Evolutionary conservation across 2,888 invertebrate genomes (phyloP), one percentile per base, ranked within the genome.

Genomic region (Epicampocera succincta): DNA sequence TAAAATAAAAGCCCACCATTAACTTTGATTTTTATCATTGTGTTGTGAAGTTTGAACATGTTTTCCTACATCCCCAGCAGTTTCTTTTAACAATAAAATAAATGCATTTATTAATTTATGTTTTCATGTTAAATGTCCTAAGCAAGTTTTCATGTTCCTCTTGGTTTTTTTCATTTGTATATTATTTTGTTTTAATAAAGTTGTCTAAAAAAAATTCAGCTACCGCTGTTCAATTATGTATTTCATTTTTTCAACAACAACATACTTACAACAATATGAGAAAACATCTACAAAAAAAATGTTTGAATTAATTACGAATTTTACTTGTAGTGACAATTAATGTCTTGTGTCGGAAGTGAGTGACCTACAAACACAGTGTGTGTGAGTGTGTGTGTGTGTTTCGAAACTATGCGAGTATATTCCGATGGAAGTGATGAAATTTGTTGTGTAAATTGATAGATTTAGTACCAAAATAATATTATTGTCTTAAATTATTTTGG

Each of bases 21-120:
- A 73, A 6, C 17, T 56, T 63, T 73, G 54, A 38, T 63, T 33
- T 73, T 65, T 63, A 63, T 73, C 38, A 56, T 63, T 63, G 63
- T 46, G 19, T 56, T 54, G 33, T 21, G 11, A 42, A 44, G 12
- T 44, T 44, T 61, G 19, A 29, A n/a, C 44, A 19, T 52, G 46
- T 52, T 72, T 50, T 72, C 42, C 42, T 73, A 21, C 1, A 73
- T 58, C 12, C 13, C 11, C 13, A 13, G 5, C 46, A 21, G 48
- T 48, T 48, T 48, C 13, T 71, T 33, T 29, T 5, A 33, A 21
- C 11, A 50, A 5, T 17, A 48, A 69, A n/a, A 44, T 19, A 58
- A 68, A 56, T 68, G 19, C 38, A 54, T 42, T 11, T 19, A 46
- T 15, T 69, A 56, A 56, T 46, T 68, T 29, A 33, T 58, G 19